A percentile compares a stretch with the other conserved stretches of the same genome.
These are phyloP conservation scores for Hippocampus mohnikei DNA, from an alignment of 2,113 vertebrate genomes.

Conservation along the genomic window DNA sequence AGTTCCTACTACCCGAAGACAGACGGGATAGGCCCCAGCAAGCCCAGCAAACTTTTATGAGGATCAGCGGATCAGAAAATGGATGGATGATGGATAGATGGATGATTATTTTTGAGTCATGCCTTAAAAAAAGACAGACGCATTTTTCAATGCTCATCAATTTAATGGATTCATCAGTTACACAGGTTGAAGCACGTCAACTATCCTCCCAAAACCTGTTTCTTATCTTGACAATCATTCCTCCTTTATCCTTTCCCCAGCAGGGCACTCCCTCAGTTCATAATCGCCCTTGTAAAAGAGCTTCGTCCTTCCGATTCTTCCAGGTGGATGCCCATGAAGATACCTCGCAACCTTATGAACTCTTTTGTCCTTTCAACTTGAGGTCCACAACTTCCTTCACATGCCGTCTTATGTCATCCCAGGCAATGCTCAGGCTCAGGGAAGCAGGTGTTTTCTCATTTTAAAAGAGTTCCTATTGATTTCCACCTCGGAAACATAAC, in stretches of 20 bases:
- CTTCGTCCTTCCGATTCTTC: background rate
- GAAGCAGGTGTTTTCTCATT: background rate
- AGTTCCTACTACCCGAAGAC: no score
- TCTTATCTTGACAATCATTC: background rate
- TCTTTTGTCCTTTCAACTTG: background rate
- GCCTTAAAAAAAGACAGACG: background rate
- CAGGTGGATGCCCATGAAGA: background rate
- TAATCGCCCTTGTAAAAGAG: background rate
- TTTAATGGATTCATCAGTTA: conserved; percentile 23
- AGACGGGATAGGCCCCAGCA: no score
- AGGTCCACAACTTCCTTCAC: background rate
- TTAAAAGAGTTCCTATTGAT: background rate
- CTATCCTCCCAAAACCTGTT: background rate
- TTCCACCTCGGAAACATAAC: background rate
- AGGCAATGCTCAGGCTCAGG: background rate
- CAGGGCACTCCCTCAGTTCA: background rate
- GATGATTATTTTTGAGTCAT: background rate
- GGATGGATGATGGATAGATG: no score
- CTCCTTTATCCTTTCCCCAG: background rate
- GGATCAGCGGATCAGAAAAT: no score
- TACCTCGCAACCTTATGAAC: background rate
- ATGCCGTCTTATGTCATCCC: background rate
- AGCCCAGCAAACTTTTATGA: no score
- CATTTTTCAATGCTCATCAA: conserved; percentile 13
- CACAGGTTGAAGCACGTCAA: background rate